A percentile compares a stretch with the other conserved stretches of the same genome.
phyloP scores from a whole-genome alignment of 2,113 vertebrate species.

The Eurypyga helias region DNA sequence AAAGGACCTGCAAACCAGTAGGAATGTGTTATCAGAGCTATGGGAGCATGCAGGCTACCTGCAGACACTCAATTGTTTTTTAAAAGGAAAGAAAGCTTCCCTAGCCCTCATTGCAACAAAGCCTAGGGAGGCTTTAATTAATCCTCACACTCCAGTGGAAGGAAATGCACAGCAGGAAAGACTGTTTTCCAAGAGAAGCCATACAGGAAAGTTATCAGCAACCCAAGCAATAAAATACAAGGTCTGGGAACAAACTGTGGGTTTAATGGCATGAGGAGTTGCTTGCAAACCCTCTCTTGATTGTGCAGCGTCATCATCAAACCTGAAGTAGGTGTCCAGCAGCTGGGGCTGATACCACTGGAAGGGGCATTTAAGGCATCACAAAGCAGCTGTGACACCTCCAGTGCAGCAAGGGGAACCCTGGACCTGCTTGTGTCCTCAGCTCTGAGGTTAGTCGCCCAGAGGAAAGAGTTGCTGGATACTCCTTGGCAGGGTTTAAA shows the following conservation, averaged over 20 bases:
- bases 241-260: not conserved
- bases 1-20: not conserved
- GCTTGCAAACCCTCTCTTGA: not conserved
- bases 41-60: not conserved
- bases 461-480: not conserved
- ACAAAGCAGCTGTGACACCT: not conserved
- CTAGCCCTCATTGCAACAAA: not conserved
- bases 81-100: not conserved
- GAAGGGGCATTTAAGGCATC: not conserved
- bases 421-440: not conserved
- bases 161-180: not conserved
- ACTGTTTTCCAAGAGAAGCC: not conserved
- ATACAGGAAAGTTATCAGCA: not conserved
- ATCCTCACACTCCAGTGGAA: not conserved
- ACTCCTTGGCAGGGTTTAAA: not conserved
- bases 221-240: not conserved
- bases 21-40: not conserved
- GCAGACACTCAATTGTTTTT: not conserved
- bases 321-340: rapidly evolving
- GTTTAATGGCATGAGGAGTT: not conserved
- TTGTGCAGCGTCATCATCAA: not conserved
- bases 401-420: not conserved
- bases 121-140: not conserved
- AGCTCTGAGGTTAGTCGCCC: not conserved
- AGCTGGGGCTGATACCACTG: not conserved